A percentile compares a stretch with the other conserved stretches of the same genome.
Evolutionary conservation across 2,113 vertebrate genomes (phyloP).

Genomic region (Theristicus caerulescens): DNA sequence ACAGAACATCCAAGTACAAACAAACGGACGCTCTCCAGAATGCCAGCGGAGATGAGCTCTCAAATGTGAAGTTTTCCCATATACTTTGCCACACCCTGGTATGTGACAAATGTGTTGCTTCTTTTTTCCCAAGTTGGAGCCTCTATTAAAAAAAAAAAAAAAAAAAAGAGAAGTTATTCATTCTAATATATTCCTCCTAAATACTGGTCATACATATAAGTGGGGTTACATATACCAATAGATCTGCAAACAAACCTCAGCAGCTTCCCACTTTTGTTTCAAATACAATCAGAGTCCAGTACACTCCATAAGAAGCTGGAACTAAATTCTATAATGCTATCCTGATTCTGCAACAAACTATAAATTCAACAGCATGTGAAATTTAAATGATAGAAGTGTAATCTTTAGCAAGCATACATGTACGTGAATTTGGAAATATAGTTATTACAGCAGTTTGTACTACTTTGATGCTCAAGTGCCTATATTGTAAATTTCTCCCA

Average conservation of each 20-base stretch:
- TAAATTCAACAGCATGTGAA: not conserved
- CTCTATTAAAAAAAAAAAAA: conserved; percentile 74
- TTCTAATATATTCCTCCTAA: not conserved
- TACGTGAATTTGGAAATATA: not conserved
- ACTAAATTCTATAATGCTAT: not conserved
- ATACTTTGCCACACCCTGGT: conserved; percentile 96
- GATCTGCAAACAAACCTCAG: not conserved
- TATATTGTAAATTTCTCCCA: not conserved
- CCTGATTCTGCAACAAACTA: not conserved
- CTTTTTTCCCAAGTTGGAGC: conserved; percentile 94
- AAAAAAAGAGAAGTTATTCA: not conserved
- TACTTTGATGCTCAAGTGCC: not conserved
- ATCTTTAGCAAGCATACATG: not conserved
- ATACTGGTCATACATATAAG: not conserved
- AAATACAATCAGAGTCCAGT: not conserved
- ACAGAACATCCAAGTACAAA: conserved; percentile 99
- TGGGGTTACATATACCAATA: not conserved
- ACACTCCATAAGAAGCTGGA: not conserved
- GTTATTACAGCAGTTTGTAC: not conserved
- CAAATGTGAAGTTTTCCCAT: conserved; percentile 97
- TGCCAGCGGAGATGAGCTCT: conserved; percentile 99
- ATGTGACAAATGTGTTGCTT: conserved; percentile 99
- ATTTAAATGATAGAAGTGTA: not conserved
- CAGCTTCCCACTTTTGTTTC: not conserved
- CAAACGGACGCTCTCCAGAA: conserved; percentile 96